These are phyloP conservation scores for Arctocebus calabarensis DNA, from an alignment of 2,797 vertebrate genomes.

Conservation along the genomic window DNA sequence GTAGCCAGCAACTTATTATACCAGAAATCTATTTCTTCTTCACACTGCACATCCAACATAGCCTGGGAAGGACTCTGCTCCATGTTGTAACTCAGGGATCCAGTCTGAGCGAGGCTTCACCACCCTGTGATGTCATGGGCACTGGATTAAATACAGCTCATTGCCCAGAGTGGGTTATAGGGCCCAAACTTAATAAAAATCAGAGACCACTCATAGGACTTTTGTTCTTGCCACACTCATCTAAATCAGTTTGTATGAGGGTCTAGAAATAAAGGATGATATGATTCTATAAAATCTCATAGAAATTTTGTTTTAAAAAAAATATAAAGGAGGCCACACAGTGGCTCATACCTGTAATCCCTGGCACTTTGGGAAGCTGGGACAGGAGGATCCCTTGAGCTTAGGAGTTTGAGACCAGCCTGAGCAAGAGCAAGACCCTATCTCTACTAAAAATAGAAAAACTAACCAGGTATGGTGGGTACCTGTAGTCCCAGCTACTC, in stretches of 20 bases:
- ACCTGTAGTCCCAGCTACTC: too few relatives aligned
- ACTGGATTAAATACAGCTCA: not conserved
- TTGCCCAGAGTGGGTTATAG: not conserved
- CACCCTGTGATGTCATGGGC: not conserved
- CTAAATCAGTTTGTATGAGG: not conserved
- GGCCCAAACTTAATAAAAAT: not conserved
- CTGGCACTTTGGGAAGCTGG: too few relatives aligned
- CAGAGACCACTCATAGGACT: fast-evolving
- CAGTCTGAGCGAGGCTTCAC: not conserved
- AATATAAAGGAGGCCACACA: too few relatives aligned
- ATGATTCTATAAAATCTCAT: not conserved
- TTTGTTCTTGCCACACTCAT: not conserved
- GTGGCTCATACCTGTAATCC: too few relatives aligned
- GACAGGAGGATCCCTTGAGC: too few relatives aligned
- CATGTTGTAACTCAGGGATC: not conserved
- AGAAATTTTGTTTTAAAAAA: not conserved
- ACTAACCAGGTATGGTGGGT: too few relatives aligned
- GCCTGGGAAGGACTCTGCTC: not conserved
- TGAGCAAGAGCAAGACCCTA: too few relatives aligned
- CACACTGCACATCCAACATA: not conserved
- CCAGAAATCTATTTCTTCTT: not conserved
- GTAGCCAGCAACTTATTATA: not conserved
- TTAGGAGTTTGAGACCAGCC: too few relatives aligned
- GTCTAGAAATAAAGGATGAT: not conserved
- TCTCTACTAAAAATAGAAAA: too few relatives aligned